phyloP scores from a whole-genome alignment of 2,888 invertebrate species.

The Rhagonycha fulva region DNA sequence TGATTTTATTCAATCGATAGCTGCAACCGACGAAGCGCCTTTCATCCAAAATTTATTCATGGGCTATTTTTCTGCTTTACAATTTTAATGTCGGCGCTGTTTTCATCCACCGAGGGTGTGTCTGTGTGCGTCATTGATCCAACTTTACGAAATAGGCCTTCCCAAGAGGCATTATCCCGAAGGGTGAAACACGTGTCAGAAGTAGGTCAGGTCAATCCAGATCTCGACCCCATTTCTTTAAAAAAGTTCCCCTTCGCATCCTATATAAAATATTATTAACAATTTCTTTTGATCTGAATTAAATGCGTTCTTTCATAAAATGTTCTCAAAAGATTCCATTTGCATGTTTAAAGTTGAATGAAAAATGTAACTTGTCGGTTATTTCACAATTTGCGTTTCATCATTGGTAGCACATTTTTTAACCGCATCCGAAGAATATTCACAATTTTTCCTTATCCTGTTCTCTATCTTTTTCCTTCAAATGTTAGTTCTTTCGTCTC shows the following conservation, averaged over 20 bases:
- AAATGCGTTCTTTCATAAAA: neutral
- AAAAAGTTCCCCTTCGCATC: neutral
- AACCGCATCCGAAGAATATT: neutral
- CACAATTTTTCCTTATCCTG: neutral
- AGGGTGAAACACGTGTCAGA: slow-evolving; percentile 21
- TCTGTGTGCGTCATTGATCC: slow-evolving; percentile 7
- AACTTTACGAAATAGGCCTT: slow-evolving; percentile 3
- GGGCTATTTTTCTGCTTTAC: neutral
- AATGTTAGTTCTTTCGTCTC: too few relatives aligned
- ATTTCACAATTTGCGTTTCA: neutral
- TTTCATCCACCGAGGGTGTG: slow-evolving; percentile 9
- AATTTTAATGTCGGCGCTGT: neutral
- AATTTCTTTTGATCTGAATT: neutral
- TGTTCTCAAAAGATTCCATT: neutral
- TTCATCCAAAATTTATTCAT: neutral
- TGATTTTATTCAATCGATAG: neutral
- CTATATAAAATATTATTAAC: neutral
- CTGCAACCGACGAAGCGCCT: neutral
- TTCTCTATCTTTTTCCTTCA: too few relatives aligned
- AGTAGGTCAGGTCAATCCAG: slow-evolving; percentile 9
- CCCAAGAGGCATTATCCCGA: neutral
- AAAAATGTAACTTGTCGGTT: neutral
- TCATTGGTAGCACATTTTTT: neutral
- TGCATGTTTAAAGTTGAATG: neutral
- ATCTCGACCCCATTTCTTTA: neutral